A percentile compares a stretch with the other conserved stretches of the same genome.
Evolutionary conservation across 2,113 vertebrate genomes (phyloP).

Genomic region (Thomomys bottae): DNA sequence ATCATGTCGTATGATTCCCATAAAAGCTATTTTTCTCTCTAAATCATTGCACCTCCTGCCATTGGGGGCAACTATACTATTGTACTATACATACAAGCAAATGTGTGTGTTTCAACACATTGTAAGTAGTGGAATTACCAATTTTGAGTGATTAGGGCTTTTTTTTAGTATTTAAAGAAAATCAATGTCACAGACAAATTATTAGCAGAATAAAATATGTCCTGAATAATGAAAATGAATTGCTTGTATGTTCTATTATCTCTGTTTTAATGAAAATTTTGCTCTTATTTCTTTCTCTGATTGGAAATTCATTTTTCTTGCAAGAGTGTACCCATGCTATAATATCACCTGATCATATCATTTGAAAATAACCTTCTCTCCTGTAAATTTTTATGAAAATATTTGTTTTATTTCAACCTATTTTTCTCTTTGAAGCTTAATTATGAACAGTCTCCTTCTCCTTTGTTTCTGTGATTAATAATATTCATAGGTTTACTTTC

Average conservation of each 20-base stretch:
- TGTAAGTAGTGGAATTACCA: neutral
- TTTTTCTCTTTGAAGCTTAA: neutral
- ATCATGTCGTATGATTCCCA: neutral
- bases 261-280: conserved; percentile 40
- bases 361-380: neutral
- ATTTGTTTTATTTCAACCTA: neutral
- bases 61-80: neutral
- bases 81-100: neutral
- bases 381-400: neutral
- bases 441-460: neutral
- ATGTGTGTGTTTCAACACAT: neutral
- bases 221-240: neutral
- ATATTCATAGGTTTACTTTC: neutral
- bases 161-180: neutral
- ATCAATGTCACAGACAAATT: neutral
- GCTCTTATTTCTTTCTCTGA: conserved; percentile 39
- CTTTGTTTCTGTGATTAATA: neutral
- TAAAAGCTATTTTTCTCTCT: neutral
- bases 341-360: neutral
- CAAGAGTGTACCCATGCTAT: neutral
- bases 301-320: conserved; percentile 48
- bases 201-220: neutral
- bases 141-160: neutral
- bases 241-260: neutral
- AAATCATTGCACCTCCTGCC: neutral